Evolutionary conservation across 2,888 invertebrate genomes (phyloP), one percentile per base, ranked within the genome.

Genomic region (Ornithoptera alexandrae): DNA sequence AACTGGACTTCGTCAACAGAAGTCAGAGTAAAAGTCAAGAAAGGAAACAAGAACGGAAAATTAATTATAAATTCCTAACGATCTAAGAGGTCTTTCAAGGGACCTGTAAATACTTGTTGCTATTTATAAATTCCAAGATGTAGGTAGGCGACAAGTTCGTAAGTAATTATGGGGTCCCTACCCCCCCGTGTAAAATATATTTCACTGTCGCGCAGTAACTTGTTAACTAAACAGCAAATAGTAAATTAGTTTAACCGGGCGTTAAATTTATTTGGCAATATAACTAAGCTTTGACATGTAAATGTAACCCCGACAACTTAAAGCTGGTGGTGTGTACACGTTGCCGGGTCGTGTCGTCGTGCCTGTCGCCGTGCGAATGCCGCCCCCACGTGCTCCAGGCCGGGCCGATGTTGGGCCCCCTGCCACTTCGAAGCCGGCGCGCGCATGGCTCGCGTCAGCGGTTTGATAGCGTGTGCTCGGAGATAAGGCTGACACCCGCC

Each of bases 231-330:
- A 24, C 50, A 62, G 24, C 50, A 50, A 50, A 46, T 7, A 12
- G 24, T 62, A 50, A 24, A 62, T 50, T 62, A 24, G 22, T 17
- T 46, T 62, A 1, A 46, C 2, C 46, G 42, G 17, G 22, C 8
- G 62, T 62, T n/a, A 22, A 62, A 30, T 24, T 50, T 17, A 42
- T n/a, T 62, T 50, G 50, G 22, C 20, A 17, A 62, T 46, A 73
- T 73, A 76, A 76, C 68, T 75, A 36, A 39, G 53, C 46, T 59
- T 65, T 68, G 76, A 75, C 76, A 75, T 72, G 69, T 75, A 74
- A 78, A 77, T 76, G 74, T 74, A 74, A 72, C 72, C 71, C 62
- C 74, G 76, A 78, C 78, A 78, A 76, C 74, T 78, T 76, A 75
- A 76, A 77, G 70, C 71, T 68, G 68, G 71, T 30, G 59, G 64